Evolutionary conservation across 92 coral and sea anemone genomes (phyloP), one percentile per base, ranked within the genome.

Genomic region (Zoanthus sansibaricus): DNA sequence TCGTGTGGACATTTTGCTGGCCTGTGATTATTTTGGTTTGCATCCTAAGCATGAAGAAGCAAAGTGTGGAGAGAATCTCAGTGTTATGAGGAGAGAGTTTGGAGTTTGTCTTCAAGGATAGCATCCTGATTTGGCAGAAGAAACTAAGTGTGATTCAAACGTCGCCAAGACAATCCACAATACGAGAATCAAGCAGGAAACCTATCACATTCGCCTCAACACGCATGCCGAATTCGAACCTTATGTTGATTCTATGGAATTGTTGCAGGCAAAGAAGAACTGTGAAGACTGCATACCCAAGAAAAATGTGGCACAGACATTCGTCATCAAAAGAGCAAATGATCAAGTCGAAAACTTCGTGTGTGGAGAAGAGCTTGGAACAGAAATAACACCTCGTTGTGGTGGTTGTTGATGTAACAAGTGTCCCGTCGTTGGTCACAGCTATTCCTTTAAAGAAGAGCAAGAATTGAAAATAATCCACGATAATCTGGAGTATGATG

Each of bases 31-130:
- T 69, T 83, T 62, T 71, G 95, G 95, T 8, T 68, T 93, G 31
- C 89, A 90, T 58, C 92, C 95, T n/a, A 93, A 90, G 84, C 56
- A 72, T 31, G 92, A 93, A 87, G 93, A 82, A 52, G 91, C 87
- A 7, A 58, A 68, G 87, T 85, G 92, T 86, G 93, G 91, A 32
- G 91, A 88, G 5, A 90, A 93, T 76, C 80, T 90, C 33, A 91
- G 96, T 55, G 75, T 90, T 20, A 93, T 90, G 94, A 88, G 82
- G 54, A 93, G 96, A 46, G 87, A 88, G 6, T 87, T 90, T 82
- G 96, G 96, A 56, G 74, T 90, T 71, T 93, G 93, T 61, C 91
- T 93, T 15, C 92, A 93, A 91, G 94, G 94, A 9, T 88, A 91
- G 9, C 94, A 86, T 48, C 89, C 92, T 18, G 76, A 86, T 12